Percentiles rank a stretch among this genome's conserved stretches.
Conservation (phyloP, 2,113 vertebrate genomes). For the Oceanites oceanicus region DNA sequence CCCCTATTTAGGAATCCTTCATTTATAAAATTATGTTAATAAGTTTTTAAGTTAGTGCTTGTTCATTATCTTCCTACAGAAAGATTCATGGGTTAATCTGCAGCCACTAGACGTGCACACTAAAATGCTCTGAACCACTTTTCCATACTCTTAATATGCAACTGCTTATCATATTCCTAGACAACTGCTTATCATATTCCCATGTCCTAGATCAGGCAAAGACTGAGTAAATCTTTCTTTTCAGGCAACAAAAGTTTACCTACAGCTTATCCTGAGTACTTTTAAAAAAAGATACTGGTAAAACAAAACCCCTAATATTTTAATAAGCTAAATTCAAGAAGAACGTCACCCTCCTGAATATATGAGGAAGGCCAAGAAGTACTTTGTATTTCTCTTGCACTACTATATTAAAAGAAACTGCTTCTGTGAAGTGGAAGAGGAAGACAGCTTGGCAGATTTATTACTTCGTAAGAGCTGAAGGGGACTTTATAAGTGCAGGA, state of each 20-base stretch:
- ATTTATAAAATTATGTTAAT: neutral
- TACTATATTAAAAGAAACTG: neutral
- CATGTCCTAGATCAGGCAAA: neutral
- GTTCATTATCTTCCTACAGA: neutral
- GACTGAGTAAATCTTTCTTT: neutral
- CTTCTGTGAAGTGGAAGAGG: neutral
- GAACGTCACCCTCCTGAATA: neutral
- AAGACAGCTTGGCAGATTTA: neutral
- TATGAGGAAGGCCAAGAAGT: neutral
- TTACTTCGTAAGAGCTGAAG: neutral
- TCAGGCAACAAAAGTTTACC: neutral
- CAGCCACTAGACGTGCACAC: neutral
- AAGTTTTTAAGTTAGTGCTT: neutral
- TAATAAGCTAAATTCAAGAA: neutral
- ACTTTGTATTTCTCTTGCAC: neutral
- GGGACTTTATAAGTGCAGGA: neutral
- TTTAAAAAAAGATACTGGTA: neutral
- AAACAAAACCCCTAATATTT: neutral
- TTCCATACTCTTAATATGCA: neutral
- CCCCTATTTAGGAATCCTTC: neutral
- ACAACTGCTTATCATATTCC: neutral
- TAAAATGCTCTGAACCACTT: neutral
- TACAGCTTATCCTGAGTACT: neutral
- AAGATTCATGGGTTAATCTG: neutral
- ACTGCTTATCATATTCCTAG: neutral